Percentiles rank a stretch among this genome's conserved stretches.
Conservation (phyloP, 2,113 vertebrate species). For the Cheilinus undulatus region DNA sequence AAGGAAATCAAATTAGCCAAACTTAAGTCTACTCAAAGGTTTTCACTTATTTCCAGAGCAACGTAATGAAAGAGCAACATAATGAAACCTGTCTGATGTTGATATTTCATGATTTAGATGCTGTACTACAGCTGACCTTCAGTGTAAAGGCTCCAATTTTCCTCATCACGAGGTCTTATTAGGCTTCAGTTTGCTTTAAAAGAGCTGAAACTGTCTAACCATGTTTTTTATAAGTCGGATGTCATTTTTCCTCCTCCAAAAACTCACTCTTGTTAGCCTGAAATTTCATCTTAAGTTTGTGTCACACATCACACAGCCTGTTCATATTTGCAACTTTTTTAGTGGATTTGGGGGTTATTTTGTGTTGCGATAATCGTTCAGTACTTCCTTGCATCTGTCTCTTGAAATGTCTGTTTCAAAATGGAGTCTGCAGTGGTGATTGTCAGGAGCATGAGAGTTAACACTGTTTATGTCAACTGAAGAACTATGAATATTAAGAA, state of each 20-base stretch:
- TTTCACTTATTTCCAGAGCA: too few species aligned
- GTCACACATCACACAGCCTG: too few species aligned
- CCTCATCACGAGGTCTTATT: not conserved
- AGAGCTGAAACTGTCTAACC: not conserved
- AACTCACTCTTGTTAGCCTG: not conserved
- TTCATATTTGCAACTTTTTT: not conserved
- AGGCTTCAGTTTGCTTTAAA: constrained; percentile 14
- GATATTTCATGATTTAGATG: too few species aligned
- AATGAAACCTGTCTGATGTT: too few species aligned
- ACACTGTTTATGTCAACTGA: not conserved
- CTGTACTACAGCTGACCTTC: too few species aligned
- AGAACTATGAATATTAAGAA: not conserved
- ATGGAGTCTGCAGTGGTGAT: not conserved
- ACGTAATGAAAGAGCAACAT: too few species aligned
- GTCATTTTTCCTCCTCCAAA: not conserved
- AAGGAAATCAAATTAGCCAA: too few species aligned
- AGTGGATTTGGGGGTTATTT: not conserved
- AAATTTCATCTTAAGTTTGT: not conserved
- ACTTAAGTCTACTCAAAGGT: too few species aligned
- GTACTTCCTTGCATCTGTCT: not conserved
- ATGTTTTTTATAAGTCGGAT: not conserved
- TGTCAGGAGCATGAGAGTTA: not conserved
- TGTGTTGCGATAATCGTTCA: not conserved
- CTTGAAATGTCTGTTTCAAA: not conserved
- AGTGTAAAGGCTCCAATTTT: not conserved